Evolutionary conservation across 2,797 vertebrate species (phyloP), one percentile per base, ranked within the genome.

Genomic region (Poecile montanus): DNA sequence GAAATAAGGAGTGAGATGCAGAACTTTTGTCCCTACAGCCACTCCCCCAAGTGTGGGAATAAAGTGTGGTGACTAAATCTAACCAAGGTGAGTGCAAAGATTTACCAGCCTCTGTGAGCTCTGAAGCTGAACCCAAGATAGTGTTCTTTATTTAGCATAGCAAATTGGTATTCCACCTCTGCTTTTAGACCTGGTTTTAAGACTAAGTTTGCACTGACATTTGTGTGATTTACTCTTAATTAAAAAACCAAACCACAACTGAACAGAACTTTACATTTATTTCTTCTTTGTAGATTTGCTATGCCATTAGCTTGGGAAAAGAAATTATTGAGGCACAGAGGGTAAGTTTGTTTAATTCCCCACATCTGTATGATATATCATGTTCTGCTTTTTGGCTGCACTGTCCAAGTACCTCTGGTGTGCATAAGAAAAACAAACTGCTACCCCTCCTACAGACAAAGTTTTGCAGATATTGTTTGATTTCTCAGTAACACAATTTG

Each of bases 241-340:
- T 56, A 88, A 67, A 79, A 66, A 66, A 8, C 0, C 16, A 75
- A 84, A n/a, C 10, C 53, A 61, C 63, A 82, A 11, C 16, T 36
- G 32, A 73, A 42, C 2, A 18, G 16, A 84, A 32, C 5, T 60
- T 48, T 2, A 30, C 2, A 1, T 45, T 16, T 47, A 42, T 50
- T 66, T 97, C 22, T 84, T 97, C 89, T 48, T 76, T 91, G 73
- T 97, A 99, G 99, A 99, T 99, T 88, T 99, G 99, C 97, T 99
- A 99, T 93, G 99, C 99, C 72, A 99, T 99, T 93, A 99, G 98
- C 91, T 95, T 99, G 96, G 99, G 98, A 29, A 99, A 99, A 97
- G 99, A 99, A 96, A 99, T 99, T 65, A 98, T 98, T 77, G 98
- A 98, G 86, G 99, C 99, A 51, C 98, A 98, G 96, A 99, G 99